phyloP scores from a whole-genome alignment of 2,888 invertebrate genomes.

The Dicranocentrus wangi region DNA sequence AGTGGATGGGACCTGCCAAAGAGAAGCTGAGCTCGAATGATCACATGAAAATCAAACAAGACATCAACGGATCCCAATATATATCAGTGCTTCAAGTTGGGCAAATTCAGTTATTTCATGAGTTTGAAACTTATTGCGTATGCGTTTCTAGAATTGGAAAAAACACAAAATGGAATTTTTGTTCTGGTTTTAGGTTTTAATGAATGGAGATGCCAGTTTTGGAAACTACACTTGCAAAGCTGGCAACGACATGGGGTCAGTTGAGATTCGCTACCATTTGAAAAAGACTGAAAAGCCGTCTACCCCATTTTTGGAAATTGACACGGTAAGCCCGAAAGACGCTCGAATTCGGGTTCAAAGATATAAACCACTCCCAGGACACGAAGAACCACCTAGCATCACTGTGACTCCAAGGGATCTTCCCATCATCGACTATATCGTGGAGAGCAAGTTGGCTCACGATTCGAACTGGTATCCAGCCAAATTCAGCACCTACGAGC shows the following conservation, averaged over 20 bases:
- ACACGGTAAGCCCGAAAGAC: conserved; percentile 53
- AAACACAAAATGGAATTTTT: neutral
- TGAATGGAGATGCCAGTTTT: conserved; percentile 56
- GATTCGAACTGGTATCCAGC: conserved; percentile 63
- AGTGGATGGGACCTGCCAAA: too few relatives aligned
- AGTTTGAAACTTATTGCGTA: neutral
- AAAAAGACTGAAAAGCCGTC: conserved; percentile 58
- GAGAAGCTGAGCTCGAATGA: conserved; percentile 52
- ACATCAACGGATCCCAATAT: conserved; percentile 53
- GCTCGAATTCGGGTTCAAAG: conserved; percentile 60
- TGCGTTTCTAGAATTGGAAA: neutral
- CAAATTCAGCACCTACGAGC: conserved; percentile 54
- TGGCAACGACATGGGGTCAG: conserved; percentile 57
- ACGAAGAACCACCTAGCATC: conserved; percentile 31
- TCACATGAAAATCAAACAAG: conserved; percentile 60
- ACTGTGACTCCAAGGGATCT: conserved; percentile 48
- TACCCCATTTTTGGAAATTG: conserved; percentile 65
- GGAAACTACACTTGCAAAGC: conserved; percentile 64
- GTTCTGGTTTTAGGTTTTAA: conserved; percentile 23
- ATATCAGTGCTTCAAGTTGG: conserved; percentile 50
- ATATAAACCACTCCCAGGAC: conserved; percentile 56
- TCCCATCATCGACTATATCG: conserved; percentile 62
- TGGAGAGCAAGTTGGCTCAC: conserved; percentile 59
- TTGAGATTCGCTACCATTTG: conserved; percentile 53
- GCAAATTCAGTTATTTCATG: neutral